phyloP scores from a whole-genome alignment of 2,797 vertebrate genomes.

The Aulostomus chinensis region DNA sequence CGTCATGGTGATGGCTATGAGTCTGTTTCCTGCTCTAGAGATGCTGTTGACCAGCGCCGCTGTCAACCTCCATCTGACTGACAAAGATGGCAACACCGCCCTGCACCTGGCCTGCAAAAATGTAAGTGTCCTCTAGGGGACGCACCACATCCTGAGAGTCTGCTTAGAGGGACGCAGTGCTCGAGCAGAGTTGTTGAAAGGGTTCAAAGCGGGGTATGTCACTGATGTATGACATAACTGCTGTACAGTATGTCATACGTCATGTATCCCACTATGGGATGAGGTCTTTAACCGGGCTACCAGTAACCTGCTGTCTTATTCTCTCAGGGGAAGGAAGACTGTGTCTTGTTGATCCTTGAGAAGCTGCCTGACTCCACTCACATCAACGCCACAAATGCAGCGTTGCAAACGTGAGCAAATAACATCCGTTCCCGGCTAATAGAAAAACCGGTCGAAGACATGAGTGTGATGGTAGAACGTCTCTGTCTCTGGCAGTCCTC shows the following conservation, averaged over 20 bases:
- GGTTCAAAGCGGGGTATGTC: no score
- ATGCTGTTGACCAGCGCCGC: slow-evolving; percentile 85
- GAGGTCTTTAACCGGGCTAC: no score
- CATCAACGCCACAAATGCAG: slow-evolving; percentile 89
- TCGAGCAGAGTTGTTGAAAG: no score
- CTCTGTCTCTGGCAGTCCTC: slow-evolving; percentile 79
- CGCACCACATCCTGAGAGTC: not conserved
- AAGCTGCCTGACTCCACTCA: slow-evolving; percentile 88
- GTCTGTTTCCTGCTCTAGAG: slow-evolving; percentile 73
- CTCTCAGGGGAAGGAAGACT: slow-evolving; percentile 91
- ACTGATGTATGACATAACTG: no score
- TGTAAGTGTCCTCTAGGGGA: slow-evolving; percentile 75
- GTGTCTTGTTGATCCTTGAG: slow-evolving; percentile 93
- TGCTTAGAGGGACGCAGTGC: not conserved
- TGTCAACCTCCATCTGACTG: slow-evolving; percentile 83
- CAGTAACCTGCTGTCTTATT: no score
- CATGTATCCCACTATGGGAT: no score
- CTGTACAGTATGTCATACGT: no score
- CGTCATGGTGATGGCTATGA: not conserved
- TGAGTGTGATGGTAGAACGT: no score
- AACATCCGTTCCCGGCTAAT: no score
- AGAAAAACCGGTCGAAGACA: no score
- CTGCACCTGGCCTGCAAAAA: slow-evolving; percentile 93
- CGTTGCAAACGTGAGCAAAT: slow-evolving; percentile 98
- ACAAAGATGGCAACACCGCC: slow-evolving; percentile 88